Conservation (phyloP, 2,797 vertebrate species). For the Enteromius anoplus region DNA sequence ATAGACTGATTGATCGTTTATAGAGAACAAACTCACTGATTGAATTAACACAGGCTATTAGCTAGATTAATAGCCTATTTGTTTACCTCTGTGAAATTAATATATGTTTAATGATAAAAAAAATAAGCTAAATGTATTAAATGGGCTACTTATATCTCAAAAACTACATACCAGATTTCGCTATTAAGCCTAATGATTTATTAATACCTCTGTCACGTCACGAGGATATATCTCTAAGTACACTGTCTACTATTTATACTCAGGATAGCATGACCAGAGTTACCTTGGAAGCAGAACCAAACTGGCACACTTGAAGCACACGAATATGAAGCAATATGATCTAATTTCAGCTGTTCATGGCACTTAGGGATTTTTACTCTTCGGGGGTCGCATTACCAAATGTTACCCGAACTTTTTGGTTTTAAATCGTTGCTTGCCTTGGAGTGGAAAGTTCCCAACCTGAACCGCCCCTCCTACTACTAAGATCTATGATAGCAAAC, state of each 20-base stretch:
- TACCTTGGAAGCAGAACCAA: neutral
- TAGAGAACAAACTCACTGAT: neutral
- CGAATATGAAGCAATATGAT: neutral
- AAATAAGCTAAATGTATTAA: neutral
- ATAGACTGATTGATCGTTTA: neutral
- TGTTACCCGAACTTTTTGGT: neutral
- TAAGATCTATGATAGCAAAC: conserved; percentile 33
- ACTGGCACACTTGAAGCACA: neutral
- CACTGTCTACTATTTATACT: neutral
- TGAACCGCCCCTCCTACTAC: conserved; percentile 61
- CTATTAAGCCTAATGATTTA: neutral
- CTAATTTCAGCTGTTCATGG: neutral
- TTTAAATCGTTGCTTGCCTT: conserved; percentile 27
- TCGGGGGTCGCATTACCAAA: neutral
- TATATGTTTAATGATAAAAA: neutral
- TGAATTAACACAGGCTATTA: conserved; percentile 3
- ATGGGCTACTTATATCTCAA: neutral
- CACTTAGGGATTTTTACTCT: neutral
- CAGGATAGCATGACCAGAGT: neutral
- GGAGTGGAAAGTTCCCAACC: conserved; percentile 48
- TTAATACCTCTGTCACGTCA: neutral
- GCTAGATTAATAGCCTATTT: neutral
- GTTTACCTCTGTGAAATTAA: neutral
- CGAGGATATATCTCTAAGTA: neutral
- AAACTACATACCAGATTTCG: neutral